Base-by-base conservation (phyloP, 2,888 invertebrate species). In the Macaria liturata region DNA sequence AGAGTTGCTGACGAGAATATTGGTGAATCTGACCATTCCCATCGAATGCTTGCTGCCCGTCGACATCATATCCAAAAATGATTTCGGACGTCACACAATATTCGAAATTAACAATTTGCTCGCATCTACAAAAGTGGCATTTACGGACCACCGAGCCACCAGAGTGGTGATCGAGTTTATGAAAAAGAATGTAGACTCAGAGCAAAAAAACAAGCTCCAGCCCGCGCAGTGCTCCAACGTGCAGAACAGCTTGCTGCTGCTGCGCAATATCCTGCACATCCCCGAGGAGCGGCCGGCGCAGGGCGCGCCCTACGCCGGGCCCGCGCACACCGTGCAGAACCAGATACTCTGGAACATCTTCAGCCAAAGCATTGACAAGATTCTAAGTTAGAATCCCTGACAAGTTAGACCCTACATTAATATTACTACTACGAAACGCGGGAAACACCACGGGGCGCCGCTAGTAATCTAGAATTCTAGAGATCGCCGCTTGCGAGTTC, bases 281-380 rank as follows among this genome's bases (percentile, higher is more conserved):
- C 95, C 96, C 0, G 95, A 95, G 71, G 72, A 79, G 40, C 63
- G 66, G 1, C 76, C 71, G 46, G 61, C 60, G 31, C 67, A 70
- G 20, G 74, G 61, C 47, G 66, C 71, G 8, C 74, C 47, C 51
- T 76, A 72, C 59, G 80, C 70, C 66, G 79, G 76, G 4, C 65
- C 81, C n/a, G 58, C 78, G 66, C 81, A 88, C 74, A 53, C 92
- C n/a, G 91, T 94, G 83, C 96, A 96, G 81, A 96, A 96, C 80
- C 94, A 94, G 75, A 95, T 96, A 59, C 74, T 96, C 51, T 96
- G 96, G 96, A 96, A 96, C 78, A 87, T 96, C 30, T 96, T 96
- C 77, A 95, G 95, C 61, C 95, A 95, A 81, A 94, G 95, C 77
- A 92, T 96, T 64, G 96, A 96, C 76, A 96, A 95, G 81, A 84